Base-by-base conservation (phyloP, 1,140 invertebrate species). In the Batillaria attramentaria region DNA sequence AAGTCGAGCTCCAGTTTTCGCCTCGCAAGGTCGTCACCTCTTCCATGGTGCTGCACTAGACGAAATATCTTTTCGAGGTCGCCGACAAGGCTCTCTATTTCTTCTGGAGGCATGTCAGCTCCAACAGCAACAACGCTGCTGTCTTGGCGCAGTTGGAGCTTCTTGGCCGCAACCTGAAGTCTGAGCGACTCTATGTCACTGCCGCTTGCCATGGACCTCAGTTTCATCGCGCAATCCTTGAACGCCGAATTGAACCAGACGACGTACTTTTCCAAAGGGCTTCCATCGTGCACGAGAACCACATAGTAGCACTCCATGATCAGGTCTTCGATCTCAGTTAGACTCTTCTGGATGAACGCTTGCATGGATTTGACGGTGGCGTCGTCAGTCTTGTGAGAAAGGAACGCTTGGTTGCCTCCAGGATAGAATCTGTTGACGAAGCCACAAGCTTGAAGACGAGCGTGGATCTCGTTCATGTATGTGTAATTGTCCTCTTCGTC, bases 291-390 rank as follows among this genome's bases (percentile, higher is more conserved):
- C 20, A 41, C 33, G 65, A 79, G 41, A 10, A 81, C 69, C 31
- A 37, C 41, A 28, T 76, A 78, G 70, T 79, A 77, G 33, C 82
- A 83, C 72, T 81, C 76, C 57, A 79, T 54, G 24, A 83, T 80
- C 2, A 83, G 37, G 24, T 83, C 82, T 31, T 72, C 66, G 37
- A 83, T 77, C 31, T 46, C 54, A 35, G 66, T 69, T 4, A 83
- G 65, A 54, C 79, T 83, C 24, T 83, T 75, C 3, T 33, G 57
- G 31, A 83, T 72, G 42, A 81, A 81, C n/a, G n/a, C 4, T 33
- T 60, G 39, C 42, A 37, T n/a, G n/a, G n/a, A n/a, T 5, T 24
- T 74, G 35, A 69, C 28, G 20, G 31, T 50, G 20, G 10, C 3
- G 4, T 28, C 20, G 18, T 35, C 41, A 1, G 31, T 43, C n/a